Evolutionary conservation across 1,140 invertebrate species (phyloP).

Genomic region (Lepidurus packardi): DNA sequence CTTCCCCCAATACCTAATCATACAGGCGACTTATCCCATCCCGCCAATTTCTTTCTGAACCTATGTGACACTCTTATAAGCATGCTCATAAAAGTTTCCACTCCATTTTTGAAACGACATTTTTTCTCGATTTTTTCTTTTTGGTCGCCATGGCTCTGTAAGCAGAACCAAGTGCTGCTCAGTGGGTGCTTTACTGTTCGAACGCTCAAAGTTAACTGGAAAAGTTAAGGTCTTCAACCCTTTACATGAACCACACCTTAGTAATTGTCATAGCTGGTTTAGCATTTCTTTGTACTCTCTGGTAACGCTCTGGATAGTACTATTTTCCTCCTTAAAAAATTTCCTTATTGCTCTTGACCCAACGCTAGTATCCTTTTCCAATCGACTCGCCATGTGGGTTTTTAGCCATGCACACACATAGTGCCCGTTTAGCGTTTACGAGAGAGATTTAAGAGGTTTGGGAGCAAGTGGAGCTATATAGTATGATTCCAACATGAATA

Average conservation of each 20-base stretch:
- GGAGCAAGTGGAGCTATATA: background rate
- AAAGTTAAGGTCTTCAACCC: slow-evolving; percentile 14
- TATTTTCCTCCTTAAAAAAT: background rate
- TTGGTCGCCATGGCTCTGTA: background rate
- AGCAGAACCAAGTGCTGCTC: background rate
- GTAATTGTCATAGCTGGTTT: slow-evolving; percentile 22
- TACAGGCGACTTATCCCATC: too few species aligned
- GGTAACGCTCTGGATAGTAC: background rate
- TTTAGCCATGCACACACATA: background rate
- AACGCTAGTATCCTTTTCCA: slow-evolving; percentile 2
- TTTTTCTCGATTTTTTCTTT: background rate
- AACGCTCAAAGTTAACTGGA: background rate
- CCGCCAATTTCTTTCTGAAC: too few species aligned
- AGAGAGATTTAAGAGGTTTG: background rate
- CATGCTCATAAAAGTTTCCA: background rate
- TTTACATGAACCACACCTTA: background rate
- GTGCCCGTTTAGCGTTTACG: background rate
- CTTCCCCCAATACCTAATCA: too few species aligned
- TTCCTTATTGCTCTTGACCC: slow-evolving; percentile 14
- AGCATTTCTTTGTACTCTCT: slow-evolving; percentile 6
- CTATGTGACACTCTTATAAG: too few species aligned
- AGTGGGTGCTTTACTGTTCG: background rate
- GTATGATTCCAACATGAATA: too few species aligned
- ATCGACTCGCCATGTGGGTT: slow-evolving; percentile 8
- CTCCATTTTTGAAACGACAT: background rate